Evolutionary conservation across 2,113 vertebrate species (phyloP), one percentile per base, ranked within the genome.

Genomic region (Aplodontia rufa): DNA sequence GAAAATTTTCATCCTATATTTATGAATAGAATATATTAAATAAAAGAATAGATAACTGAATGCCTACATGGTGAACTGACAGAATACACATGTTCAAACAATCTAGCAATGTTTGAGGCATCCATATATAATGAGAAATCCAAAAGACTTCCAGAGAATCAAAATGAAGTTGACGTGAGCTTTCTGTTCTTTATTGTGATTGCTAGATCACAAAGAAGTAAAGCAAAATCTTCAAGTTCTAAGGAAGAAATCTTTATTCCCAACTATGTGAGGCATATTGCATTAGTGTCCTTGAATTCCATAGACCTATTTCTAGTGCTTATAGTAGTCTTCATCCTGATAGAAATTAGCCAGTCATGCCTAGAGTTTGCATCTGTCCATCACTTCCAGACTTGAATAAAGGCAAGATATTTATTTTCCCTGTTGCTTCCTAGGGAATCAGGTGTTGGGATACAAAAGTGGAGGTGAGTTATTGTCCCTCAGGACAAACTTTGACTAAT

Each of bases 151-250:
- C 19, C 49, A 76, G 47, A 87, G 2, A 86, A 49, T 92, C 17
- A 72, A 90, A 79, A 64, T 72, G 8, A 85, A 28, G 2, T 85
- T 64, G 26, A 75, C 9, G 75, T 11, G 42, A 22, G 3, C 1
- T 79, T 92, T 87, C 62, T 55, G 10, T 1, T 72, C 35, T 26
- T 82, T 17, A n/a, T 24, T 58, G 11, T 53, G 35, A 89, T n/a
- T n/a, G n/a, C n/a, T n/a, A n/a, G n/a, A n/a, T n/a, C n/a, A n/a
- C 16, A 72, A 45, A 30, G 20, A 91, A 90, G 30, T 8, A 30
- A 81, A 81, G 37, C 40, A 86, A 68, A 94, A 66, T 58, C 22
- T 42, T 55, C 20, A 82, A 45, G 16, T 58, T 90, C 20, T 95
- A 62, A 84, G 37, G 6, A 3, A 49, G 9, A 69, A 37, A 4